Percentiles rank a stretch among this genome's conserved stretches.
These are phyloP conservation scores for Aphrophora alni DNA, from an alignment of 2,888 invertebrate species.

Conservation along the genomic window DNA sequence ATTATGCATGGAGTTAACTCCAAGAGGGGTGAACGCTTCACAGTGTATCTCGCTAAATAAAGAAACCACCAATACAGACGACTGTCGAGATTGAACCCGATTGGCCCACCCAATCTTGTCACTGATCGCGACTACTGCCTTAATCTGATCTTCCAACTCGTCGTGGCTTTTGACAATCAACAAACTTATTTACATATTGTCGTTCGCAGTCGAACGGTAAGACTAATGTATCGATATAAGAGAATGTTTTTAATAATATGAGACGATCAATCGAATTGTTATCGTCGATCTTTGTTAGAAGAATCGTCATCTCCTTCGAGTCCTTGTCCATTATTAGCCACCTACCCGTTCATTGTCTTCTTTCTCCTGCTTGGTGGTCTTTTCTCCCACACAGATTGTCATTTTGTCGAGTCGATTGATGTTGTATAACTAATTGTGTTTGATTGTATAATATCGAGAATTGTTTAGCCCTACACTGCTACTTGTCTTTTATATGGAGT, in stretches of 20 bases:
- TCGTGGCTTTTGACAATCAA: not conserved
- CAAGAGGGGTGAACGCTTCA: too few relatives aligned
- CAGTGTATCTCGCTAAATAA: not conserved
- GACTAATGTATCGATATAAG: not conserved
- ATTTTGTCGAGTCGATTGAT: not conserved
- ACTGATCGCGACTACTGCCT: too few relatives aligned
- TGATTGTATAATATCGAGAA: not conserved
- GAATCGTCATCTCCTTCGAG: not conserved
- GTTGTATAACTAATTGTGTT: not conserved
- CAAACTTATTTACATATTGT: not conserved
- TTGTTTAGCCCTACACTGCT: not conserved
- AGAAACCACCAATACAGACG: not conserved
- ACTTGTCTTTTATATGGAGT: not conserved
- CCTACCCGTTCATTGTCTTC: not conserved
- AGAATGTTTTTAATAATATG: not conserved
- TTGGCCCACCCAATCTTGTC: not conserved
- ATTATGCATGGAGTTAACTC: not conserved
- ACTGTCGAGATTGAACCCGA: not conserved
- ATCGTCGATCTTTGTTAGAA: not conserved
- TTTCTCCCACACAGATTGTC: not conserved
- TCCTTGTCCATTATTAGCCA: not conserved
- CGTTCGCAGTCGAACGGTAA: not conserved
- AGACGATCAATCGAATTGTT: not conserved
- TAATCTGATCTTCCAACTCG: not conserved
- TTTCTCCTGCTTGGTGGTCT: not conserved